A percentile compares a stretch with the other conserved stretches of the same genome.
phyloP scores from a whole-genome alignment of 2,113 vertebrate species.

The Mormoops blainvillei region DNA sequence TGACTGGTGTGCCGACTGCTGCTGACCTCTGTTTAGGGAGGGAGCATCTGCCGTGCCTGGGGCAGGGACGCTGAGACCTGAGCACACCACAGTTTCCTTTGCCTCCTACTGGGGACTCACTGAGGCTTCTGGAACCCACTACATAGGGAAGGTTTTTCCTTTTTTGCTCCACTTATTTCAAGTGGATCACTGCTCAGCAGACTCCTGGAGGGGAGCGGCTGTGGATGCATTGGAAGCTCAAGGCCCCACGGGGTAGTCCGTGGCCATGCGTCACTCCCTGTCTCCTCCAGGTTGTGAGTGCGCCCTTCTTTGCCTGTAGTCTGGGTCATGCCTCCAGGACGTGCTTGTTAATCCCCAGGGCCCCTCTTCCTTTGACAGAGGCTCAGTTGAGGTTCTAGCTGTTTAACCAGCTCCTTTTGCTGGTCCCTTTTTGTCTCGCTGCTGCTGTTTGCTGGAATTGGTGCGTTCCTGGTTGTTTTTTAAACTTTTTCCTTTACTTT shows the following conservation, averaged over 20 bases:
- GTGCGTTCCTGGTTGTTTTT: not conserved
- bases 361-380: not conserved
- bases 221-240: not conserved
- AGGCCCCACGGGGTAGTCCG: not conserved
- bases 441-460: not conserved
- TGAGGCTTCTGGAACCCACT: not conserved
- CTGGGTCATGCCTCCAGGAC: not conserved
- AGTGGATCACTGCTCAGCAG: not conserved
- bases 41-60: fast-evolving
- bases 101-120: not conserved
- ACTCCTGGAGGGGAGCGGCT: not conserved
- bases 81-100: not conserved
- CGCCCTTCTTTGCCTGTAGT: not conserved
- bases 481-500: not conserved
- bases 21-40: not conserved
- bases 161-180: not conserved
- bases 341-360: not conserved
- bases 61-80: no score
- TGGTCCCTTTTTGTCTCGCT: not conserved
- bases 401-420: not conserved
- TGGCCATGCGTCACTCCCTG: fast-evolving
- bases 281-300: not conserved
- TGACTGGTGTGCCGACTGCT: not conserved
- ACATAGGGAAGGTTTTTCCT: not conserved
- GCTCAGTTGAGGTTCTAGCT: not conserved